phyloP scores from a whole-genome alignment of 1,140 invertebrate species.

The Paralvinella palmiformis region DNA sequence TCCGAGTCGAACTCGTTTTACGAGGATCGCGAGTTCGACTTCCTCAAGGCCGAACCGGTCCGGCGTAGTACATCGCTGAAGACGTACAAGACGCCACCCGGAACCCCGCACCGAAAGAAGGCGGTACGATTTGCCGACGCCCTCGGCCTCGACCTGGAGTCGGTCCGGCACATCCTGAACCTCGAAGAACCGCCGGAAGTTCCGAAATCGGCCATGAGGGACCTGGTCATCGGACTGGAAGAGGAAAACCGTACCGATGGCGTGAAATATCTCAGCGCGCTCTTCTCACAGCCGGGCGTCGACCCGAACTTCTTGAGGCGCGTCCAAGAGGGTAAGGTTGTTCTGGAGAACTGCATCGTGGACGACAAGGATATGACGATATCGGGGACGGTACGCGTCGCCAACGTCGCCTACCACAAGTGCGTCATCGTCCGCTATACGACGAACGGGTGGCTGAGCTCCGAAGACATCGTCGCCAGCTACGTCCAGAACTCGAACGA shows the following conservation, averaged over 20 bases:
- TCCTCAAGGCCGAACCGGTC: slow-evolving; percentile 11
- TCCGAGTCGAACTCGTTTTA: too few relatives aligned
- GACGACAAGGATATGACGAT: slow-evolving; percentile 60
- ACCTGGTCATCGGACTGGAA: slow-evolving; percentile 24
- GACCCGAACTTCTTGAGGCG: slow-evolving; percentile 69
- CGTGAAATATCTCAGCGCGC: slow-evolving; percentile 56
- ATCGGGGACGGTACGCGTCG: slow-evolving; percentile 76
- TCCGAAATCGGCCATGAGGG: slow-evolving; percentile 42
- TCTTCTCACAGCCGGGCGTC: slow-evolving; percentile 77
- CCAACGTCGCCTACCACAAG: slow-evolving; percentile 88
- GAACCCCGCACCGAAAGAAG: slow-evolving; percentile 67
- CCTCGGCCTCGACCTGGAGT: slow-evolving; percentile 83
- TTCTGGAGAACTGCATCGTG: slow-evolving; percentile 74
- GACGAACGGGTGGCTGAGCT: slow-evolving; percentile 77
- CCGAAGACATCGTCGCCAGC: slow-evolving; percentile 66
- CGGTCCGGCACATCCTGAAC: slow-evolving; percentile 60
- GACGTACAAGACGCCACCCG: slow-evolving; percentile 83
- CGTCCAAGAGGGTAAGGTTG: slow-evolving; percentile 66
- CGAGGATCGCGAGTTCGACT: background rate
- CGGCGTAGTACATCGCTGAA: slow-evolving; percentile 66
- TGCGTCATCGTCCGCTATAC: slow-evolving; percentile 80
- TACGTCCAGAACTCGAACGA: slow-evolving; percentile 86
- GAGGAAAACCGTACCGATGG: background rate
- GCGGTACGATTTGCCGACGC: slow-evolving; percentile 93
- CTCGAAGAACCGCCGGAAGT: slow-evolving; percentile 44